Percentiles rank a stretch among this genome's conserved stretches.
Conservation (phyloP, 1,140 invertebrate species). For the Lasaia peninsularis region DNA sequence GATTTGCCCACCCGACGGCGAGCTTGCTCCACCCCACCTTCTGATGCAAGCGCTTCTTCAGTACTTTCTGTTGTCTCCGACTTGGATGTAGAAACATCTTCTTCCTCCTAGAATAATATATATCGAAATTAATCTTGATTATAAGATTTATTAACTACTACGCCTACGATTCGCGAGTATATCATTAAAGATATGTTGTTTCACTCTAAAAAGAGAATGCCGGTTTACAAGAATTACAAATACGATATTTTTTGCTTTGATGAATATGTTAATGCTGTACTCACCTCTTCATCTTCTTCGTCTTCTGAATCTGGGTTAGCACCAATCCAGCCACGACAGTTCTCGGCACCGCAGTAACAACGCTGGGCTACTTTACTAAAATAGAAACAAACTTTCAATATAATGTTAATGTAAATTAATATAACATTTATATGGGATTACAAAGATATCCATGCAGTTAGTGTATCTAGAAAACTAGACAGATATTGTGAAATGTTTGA, state of each 20-base stretch:
- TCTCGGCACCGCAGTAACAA: conserved; percentile 92
- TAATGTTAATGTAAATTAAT: no score
- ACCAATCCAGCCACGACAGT: conserved; percentile 96
- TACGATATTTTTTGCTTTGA: background rate
- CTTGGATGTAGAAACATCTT: conserved; percentile 60
- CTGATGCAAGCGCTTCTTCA: conserved; percentile 40
- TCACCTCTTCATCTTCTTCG: conserved; percentile 75
- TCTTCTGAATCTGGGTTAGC: conserved; percentile 87
- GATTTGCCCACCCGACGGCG: conserved; percentile 29
- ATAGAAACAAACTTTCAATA: background rate
- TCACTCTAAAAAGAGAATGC: background rate
- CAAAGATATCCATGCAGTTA: no score
- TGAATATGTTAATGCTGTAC: background rate
- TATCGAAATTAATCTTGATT: no score
- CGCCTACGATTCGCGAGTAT: no score
- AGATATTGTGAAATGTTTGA: no score
- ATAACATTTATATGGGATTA: no score
- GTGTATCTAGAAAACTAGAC: no score
- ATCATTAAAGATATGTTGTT: no score
- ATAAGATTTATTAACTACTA: no score
- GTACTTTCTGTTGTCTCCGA: conserved; percentile 39
- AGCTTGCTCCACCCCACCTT: conserved; percentile 33
- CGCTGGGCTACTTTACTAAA: conserved; percentile 93
- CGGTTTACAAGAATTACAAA: background rate
- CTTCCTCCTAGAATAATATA: conserved; percentile 44